phyloP scores from a whole-genome alignment of 2,797 vertebrate genomes.

The Megaceryle alcyon region DNA sequence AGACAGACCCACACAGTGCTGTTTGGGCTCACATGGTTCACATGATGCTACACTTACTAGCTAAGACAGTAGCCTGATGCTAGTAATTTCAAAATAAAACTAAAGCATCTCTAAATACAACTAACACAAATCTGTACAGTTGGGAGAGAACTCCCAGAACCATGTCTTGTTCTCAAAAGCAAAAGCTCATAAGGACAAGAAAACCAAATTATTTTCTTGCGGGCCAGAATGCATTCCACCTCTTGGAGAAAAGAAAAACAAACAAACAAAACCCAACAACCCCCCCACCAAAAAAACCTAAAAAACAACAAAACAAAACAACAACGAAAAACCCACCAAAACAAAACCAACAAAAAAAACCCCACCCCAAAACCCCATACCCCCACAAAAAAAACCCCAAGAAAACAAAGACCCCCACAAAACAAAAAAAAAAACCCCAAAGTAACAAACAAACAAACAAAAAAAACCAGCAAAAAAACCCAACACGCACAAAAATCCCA shows the following conservation, averaged over 20 bases:
- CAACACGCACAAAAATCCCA: no score
- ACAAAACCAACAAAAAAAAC: no score
- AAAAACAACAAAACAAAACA: no score
- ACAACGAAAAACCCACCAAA: no score
- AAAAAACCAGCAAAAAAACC: no score
- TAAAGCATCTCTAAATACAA: background rate
- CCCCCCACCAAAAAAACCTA: no score
- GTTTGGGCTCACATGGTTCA: background rate
- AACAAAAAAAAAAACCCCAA: no score
- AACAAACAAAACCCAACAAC: no score
- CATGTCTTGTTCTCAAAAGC: constrained; percentile 39
- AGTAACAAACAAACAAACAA: no score
- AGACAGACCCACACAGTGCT: background rate
- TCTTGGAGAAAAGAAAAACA: background rate
- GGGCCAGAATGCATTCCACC: background rate
- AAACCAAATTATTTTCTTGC: background rate
- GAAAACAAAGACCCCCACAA: no score
- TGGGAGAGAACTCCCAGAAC: constrained; percentile 41
- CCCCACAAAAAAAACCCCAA: no score
- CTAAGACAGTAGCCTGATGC: background rate
- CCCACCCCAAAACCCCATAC: no score
- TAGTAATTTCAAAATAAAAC: background rate
- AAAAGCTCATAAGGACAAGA: constrained; percentile 12
- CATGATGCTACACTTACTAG: background rate
- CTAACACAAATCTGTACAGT: fast-evolving